These are phyloP conservation scores for Prietella phreatophila DNA, from an alignment of 2,113 vertebrate species.

Conservation along the genomic window DNA sequence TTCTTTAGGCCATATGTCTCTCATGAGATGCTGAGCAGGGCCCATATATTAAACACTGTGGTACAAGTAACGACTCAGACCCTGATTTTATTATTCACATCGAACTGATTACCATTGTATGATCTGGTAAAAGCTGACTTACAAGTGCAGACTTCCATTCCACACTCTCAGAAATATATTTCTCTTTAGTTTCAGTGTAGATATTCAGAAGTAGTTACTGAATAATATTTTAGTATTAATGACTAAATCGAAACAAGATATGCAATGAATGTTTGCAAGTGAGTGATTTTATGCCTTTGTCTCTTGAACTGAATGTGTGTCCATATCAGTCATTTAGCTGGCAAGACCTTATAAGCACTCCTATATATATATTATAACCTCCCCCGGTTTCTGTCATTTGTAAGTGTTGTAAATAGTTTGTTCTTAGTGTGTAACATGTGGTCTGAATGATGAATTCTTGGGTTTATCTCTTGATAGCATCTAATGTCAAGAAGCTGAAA, in stretches of 20 bases:
- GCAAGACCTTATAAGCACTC: slow-evolving; percentile 1
- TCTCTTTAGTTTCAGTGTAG: background rate
- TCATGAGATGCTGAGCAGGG: slow-evolving; percentile 13
- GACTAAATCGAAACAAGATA: background rate
- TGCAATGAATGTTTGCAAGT: background rate
- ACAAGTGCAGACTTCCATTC: background rate
- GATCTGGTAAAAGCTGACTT: background rate
- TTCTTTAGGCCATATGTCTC: slow-evolving; percentile 22
- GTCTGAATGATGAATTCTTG: slow-evolving; percentile 41
- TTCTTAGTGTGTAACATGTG: slow-evolving; percentile 42
- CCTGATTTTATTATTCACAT: background rate
- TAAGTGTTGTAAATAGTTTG: slow-evolving; percentile 46
- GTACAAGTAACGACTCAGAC: background rate
- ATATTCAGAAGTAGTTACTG: background rate
- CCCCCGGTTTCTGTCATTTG: slow-evolving; percentile 31
- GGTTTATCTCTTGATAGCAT: slow-evolving; percentile 42
- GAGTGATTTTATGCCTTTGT: background rate
- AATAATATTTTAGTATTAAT: background rate
- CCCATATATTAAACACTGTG: slow-evolving; percentile 5
- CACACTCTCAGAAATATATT: background rate
- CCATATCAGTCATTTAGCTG: slow-evolving; percentile 31
- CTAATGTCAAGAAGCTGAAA: slow-evolving; percentile 12
- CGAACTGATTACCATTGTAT: background rate
- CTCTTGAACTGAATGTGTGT: background rate
- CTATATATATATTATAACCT: no score